Evolutionary conservation across 2,888 invertebrate genomes (phyloP).

Genomic region (Drosophila lacicola): DNA sequence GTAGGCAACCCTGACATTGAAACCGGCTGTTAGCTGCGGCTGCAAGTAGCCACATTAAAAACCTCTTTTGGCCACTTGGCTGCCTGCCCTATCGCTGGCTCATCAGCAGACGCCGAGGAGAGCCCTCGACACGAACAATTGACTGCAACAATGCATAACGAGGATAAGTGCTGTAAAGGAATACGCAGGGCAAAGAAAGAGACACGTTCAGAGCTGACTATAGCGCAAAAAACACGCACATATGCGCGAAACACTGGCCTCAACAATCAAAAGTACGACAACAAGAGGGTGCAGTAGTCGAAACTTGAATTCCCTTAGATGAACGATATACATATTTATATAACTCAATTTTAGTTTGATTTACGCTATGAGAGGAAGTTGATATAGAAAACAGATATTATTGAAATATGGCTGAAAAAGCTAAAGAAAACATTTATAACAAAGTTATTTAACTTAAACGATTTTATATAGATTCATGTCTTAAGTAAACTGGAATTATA

Average conservation of each 20-base stretch:
- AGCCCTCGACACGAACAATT: slow-evolving; percentile 45
- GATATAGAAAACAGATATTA: too few species aligned
- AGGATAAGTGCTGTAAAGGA: slow-evolving; percentile 69
- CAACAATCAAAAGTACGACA: slow-evolving; percentile 1
- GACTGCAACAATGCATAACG: slow-evolving; percentile 70
- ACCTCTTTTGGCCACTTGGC: slow-evolving; percentile 39
- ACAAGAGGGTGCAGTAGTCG: not conserved
- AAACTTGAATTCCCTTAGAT: not conserved
- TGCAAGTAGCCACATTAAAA: slow-evolving; percentile 57
- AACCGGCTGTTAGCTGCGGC: slow-evolving; percentile 29
- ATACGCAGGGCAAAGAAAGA: slow-evolving; percentile 25
- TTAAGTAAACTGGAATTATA: too few species aligned
- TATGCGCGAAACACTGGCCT: slow-evolving; percentile 2
- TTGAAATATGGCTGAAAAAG: too few species aligned
- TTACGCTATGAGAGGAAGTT: too few species aligned
- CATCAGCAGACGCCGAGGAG: slow-evolving; percentile 43
- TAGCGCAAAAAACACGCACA: slow-evolving; percentile 26
- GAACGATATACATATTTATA: too few species aligned
- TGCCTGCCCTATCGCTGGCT: slow-evolving; percentile 65
- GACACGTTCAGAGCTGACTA: slow-evolving; percentile 13
- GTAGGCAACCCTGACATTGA: slow-evolving; percentile 50
- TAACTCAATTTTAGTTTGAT: too few species aligned
- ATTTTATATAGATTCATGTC: too few species aligned
- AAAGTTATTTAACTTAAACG: too few species aligned
- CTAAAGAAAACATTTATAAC: too few species aligned